These are phyloP conservation scores for Drosophila putrida DNA, from an alignment of 2,888 invertebrate genomes.

Conservation along the genomic window DNA sequence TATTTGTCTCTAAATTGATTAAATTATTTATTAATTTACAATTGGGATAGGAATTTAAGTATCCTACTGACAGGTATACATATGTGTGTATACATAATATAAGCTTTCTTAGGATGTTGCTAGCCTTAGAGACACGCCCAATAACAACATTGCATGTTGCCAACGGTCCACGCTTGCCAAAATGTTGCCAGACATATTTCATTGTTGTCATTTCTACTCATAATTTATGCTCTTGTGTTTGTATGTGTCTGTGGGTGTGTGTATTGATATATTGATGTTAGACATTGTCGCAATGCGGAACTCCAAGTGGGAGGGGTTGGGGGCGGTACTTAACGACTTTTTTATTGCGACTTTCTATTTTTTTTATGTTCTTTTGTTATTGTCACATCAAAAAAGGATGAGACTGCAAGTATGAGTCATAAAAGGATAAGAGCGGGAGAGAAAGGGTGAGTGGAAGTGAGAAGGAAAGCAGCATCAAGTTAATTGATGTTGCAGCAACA, in stretches of 20 bases:
- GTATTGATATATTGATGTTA: slow-evolving; percentile 38
- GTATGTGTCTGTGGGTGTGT: slow-evolving; percentile 18
- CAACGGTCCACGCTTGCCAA: slow-evolving; percentile 12
- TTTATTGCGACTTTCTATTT: slow-evolving; percentile 13
- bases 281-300: slow-evolving; percentile 50
- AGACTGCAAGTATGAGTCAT: slow-evolving; percentile 38
- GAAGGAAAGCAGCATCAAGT: background rate
- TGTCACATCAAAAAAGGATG: slow-evolving; percentile 32
- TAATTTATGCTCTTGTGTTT: slow-evolving; percentile 61
- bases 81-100: background rate
- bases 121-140: slow-evolving; percentile 24
- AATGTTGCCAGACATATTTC: slow-evolving; percentile 75
- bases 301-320: background rate
- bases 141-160: slow-evolving; percentile 38
- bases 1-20: too few species aligned
- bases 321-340: slow-evolving; percentile 42
- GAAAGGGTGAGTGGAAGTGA: too few species aligned
- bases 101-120: slow-evolving; percentile 55
- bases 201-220: slow-evolving; percentile 44
- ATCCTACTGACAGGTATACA: too few species aligned
- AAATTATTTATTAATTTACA: too few species aligned
- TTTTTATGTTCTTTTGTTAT: slow-evolving; percentile 18
- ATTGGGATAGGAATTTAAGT: too few species aligned
- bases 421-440: background rate
- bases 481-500: slow-evolving; percentile 39